These are phyloP conservation scores for Microctonus aethiopoides DNA, from an alignment of 2,888 invertebrate genomes.

Conservation along the genomic window DNA sequence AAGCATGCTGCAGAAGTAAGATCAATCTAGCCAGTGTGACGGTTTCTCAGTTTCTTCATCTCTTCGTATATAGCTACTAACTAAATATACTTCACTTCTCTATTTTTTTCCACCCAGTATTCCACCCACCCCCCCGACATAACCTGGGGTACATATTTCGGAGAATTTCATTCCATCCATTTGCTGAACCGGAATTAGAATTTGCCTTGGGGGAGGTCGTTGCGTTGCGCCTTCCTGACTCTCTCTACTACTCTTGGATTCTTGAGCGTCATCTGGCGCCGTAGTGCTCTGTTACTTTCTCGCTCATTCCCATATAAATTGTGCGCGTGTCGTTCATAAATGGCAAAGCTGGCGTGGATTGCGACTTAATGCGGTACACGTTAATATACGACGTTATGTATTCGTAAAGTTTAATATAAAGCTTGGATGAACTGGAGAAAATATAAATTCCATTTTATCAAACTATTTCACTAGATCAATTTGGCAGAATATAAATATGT, in stretches of 20 bases:
- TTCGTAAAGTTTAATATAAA: slow-evolving; percentile 13
- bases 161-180: slow-evolving; percentile 47
- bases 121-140: slow-evolving; percentile 16
- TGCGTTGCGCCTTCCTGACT: slow-evolving; percentile 38
- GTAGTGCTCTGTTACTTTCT: slow-evolving; percentile 21
- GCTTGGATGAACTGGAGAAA: neutral
- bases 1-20: slow-evolving; percentile 8
- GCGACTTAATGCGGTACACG: slow-evolving; percentile 26
- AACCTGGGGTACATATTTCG: slow-evolving; percentile 33
- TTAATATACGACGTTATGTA: slow-evolving; percentile 20
- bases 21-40: slow-evolving; percentile 15
- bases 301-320: neutral
- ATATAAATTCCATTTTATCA: slow-evolving; percentile 11
- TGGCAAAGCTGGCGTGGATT: slow-evolving; percentile 22
- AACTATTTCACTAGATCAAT: neutral
- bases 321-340: slow-evolving; percentile 30
- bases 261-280: slow-evolving; percentile 32
- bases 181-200: slow-evolving; percentile 48
- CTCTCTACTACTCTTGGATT: slow-evolving; percentile 9
- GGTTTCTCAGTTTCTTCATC: neutral
- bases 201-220: slow-evolving; percentile 37
- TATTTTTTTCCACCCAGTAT: neutral
- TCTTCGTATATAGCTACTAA: neutral
- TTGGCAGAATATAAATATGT: neutral
- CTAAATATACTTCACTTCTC: neutral